These are phyloP conservation scores for Hestina assimilis DNA, from an alignment of 1,140 invertebrate species.

Conservation along the genomic window DNA sequence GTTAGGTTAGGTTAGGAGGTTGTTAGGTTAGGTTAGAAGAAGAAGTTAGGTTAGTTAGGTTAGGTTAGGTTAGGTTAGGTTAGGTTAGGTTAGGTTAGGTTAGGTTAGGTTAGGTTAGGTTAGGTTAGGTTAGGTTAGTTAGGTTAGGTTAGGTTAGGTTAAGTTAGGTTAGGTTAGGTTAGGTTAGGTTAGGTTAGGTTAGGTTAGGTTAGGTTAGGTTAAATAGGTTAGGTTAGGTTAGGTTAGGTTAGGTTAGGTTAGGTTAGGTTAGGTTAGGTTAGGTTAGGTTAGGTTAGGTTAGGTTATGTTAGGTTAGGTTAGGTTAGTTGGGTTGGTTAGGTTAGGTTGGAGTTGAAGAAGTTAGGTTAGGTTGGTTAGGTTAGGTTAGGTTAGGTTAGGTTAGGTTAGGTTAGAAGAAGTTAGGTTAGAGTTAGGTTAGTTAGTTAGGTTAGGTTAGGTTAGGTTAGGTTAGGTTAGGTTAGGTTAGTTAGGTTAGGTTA, in stretches of 20 bases:
- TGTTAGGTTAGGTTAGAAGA: too few relatives aligned
- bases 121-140: slow-evolving; percentile 41
- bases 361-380: too few relatives aligned
- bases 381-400: too few relatives aligned
- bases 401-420: too few relatives aligned
- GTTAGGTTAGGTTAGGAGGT: slow-evolving; percentile 43
- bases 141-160: slow-evolving; percentile 26
- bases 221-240: slow-evolving; percentile 29
- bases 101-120: slow-evolving; percentile 42
- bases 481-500: slow-evolving; percentile 40
- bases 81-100: slow-evolving; percentile 38
- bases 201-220: too few relatives aligned
- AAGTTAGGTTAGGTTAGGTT: slow-evolving; percentile 39
- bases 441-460: slow-evolving; percentile 32
- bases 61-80: slow-evolving; percentile 39
- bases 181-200: slow-evolving; percentile 38
- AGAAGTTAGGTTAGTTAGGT: too few relatives aligned
- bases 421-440: too few relatives aligned
- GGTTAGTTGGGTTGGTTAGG: too few relatives aligned
- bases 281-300: slow-evolving; percentile 30
- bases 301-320: too few relatives aligned
- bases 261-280: slow-evolving; percentile 30
- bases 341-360: too few relatives aligned
- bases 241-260: slow-evolving; percentile 38
- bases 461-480: slow-evolving; percentile 33